A percentile compares a stretch with the other conserved stretches of the same genome.
These are phyloP conservation scores for Erethizon dorsatum DNA, from an alignment of 2,797 vertebrate genomes.

Conservation along the genomic window DNA sequence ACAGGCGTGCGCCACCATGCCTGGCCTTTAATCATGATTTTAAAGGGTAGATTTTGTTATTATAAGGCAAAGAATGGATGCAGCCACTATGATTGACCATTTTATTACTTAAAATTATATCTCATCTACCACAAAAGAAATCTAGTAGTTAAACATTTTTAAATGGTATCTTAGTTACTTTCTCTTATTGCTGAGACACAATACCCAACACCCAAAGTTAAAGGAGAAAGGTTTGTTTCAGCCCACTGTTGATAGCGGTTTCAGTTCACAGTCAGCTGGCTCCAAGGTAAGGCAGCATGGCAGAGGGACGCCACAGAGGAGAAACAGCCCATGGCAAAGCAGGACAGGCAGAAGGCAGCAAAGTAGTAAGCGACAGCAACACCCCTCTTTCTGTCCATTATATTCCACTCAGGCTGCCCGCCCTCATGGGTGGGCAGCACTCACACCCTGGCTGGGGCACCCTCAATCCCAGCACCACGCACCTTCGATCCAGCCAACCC, in stretches of 20 bases:
- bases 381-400: not conserved
- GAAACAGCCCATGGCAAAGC: not conserved
- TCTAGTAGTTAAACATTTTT: slow-evolving; percentile 16
- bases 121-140: slow-evolving; percentile 27
- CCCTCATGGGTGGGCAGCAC: not conserved
- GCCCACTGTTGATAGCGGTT: not conserved
- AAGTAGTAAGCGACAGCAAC: not conserved
- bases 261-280: not conserved
- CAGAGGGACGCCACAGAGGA: not conserved
- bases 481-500: not conserved
- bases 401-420: not conserved
- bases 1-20: not conserved
- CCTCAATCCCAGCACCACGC: not conserved
- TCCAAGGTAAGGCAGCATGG: not conserved
- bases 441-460: not conserved
- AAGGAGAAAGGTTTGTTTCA: not conserved
- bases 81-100: not conserved
- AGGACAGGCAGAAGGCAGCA: not conserved
- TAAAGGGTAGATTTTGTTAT: not conserved
- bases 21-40: not conserved
- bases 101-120: slow-evolving; percentile 18
- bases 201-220: not conserved
- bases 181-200: not conserved
- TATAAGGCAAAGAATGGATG: not conserved
- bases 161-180: not conserved